Evolutionary conservation across 2,797 vertebrate species (phyloP).

Genomic region (Falco naumanni): DNA sequence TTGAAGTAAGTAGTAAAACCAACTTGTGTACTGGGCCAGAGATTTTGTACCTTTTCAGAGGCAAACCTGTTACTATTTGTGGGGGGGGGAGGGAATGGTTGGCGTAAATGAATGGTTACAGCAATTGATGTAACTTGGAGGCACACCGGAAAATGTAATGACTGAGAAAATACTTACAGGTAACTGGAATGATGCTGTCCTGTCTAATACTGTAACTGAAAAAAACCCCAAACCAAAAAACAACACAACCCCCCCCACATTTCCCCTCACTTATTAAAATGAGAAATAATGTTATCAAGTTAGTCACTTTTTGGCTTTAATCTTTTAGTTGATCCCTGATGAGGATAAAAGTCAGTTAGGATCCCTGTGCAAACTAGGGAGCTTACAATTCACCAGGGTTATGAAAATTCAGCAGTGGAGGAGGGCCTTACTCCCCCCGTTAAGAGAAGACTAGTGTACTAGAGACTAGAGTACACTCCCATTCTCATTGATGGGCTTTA

Average conservation of each 20-base stretch:
- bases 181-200: background rate
- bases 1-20: background rate
- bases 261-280: background rate
- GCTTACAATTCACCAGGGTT: background rate
- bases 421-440: background rate
- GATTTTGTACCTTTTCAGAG: background rate
- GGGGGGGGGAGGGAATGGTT: background rate
- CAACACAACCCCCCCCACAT: no score
- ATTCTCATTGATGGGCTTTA: background rate
- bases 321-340: background rate
- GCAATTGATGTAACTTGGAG: background rate
- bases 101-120: background rate
- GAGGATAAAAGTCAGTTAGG: background rate
- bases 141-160: background rate
- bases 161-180: background rate
- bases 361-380: background rate
- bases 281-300: background rate
- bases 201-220: background rate
- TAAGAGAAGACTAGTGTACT: background rate
- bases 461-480: background rate
- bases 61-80: background rate
- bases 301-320: background rate
- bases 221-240: no score
- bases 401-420: background rate
- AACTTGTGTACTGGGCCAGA: background rate